Conservation (phyloP, 1,140 invertebrate species). For the Drosophila rhopaloa region DNA sequence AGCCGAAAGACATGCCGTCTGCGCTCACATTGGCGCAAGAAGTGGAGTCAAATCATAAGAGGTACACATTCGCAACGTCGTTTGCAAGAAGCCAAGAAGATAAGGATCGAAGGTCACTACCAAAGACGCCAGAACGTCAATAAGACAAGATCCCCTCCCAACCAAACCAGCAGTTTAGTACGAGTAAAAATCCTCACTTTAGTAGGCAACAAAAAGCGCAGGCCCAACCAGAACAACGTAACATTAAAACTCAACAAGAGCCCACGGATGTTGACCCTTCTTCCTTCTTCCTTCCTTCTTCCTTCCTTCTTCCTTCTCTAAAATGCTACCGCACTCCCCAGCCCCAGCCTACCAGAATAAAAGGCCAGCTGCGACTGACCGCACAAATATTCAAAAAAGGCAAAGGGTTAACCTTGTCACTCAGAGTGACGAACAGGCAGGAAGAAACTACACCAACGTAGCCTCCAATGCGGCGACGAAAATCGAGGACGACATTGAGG, state of each 20-base stretch:
- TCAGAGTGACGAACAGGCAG: neutral
- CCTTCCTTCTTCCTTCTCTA: too few relatives aligned
- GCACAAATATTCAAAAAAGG: neutral
- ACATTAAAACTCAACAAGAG: too few relatives aligned
- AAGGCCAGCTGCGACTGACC: neutral
- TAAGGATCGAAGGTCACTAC: slow-evolving; percentile 4
- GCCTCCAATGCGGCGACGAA: neutral
- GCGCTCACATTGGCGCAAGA: slow-evolving; percentile 13
- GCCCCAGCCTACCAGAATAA: neutral
- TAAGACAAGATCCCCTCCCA: slow-evolving; percentile 2
- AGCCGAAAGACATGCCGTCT: slow-evolving; percentile 8
- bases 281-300: too few relatives aligned
- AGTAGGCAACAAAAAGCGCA: slow-evolving; percentile 5
- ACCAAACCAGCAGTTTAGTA: slow-evolving; percentile 4
- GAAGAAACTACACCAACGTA: neutral
- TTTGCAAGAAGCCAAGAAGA: slow-evolving; percentile 19
- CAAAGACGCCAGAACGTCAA: slow-evolving; percentile 16
- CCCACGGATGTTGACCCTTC: too few relatives aligned
- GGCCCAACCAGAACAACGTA: neutral
- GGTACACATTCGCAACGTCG: slow-evolving; percentile 17
- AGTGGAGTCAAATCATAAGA: slow-evolving; percentile 12
- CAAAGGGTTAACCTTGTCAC: neutral
- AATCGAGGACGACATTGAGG: slow-evolving; percentile 10
- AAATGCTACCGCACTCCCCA: too few relatives aligned
- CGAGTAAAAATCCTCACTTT: slow-evolving; percentile 17